Base-by-base conservation (phyloP, 1,140 invertebrate species). In the Nasonia vitripennis region DNA sequence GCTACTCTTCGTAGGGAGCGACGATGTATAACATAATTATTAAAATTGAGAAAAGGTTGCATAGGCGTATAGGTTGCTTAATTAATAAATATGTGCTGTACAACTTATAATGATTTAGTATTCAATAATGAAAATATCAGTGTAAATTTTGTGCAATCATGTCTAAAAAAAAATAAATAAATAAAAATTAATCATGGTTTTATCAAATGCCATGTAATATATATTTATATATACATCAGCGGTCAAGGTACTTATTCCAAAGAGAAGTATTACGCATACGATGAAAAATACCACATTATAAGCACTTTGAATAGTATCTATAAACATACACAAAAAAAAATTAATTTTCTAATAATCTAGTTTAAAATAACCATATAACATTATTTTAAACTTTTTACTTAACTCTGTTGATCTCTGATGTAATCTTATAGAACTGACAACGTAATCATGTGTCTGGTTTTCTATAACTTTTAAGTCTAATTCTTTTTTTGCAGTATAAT, bases 391-490 rank as follows among this genome's bases (percentile, higher is more conserved):
- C 5, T 12, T 75, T 5, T 9, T 62, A 78, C 77, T 11, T n/a
- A 55, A 78, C 77, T 78, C 48, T 27, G 62, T 27, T 14, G 48
- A 27, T 31, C 45, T 78, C 2, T 78, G 45, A 34, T 78, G 77
- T 3, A 62, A 1, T 78, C 23, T 1, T 17, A 78, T 78, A 14
- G 27, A 34, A 10, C 37, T 14, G 48, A 51, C 17, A 12, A 78
- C n/a, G 9, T 27, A 78, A 31, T 4, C 9, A 31, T 78, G 45
- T 41, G 62, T 17, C 7, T 31, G n/a, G 5, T 12, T 17, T 27
- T 78, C 45, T 34, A 71, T 7, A 10, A 2, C 31, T 14, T 71
- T 71, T 27, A 71, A 4, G 17, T 62, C 6, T 20, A 7, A 5
- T n/a, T 20, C 17, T 45, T 23, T 14, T n/a, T 3, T 45, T 31